phyloP scores from a whole-genome alignment of 2,113 vertebrate species.

The Phrynosoma blainvillii region DNA sequence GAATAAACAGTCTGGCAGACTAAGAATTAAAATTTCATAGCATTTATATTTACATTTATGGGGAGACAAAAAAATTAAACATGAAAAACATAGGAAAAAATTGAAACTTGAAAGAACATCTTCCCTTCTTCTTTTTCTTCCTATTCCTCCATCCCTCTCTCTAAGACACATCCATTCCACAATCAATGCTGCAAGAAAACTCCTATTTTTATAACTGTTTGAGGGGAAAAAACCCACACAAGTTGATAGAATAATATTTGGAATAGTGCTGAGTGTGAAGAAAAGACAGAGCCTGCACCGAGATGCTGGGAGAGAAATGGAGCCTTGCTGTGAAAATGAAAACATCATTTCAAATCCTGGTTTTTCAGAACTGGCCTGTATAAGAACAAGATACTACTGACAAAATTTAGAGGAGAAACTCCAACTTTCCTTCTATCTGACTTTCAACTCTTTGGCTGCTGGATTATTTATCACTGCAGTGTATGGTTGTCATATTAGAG shows the following conservation, averaged over 20 bases:
- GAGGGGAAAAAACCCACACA: background rate
- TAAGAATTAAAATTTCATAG: background rate
- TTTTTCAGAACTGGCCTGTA: background rate
- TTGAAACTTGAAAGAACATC: slow-evolving; percentile 16
- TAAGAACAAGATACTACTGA: background rate
- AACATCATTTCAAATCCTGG: background rate
- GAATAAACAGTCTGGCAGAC: background rate
- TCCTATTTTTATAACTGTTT: slow-evolving; percentile 30
- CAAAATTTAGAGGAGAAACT: background rate
- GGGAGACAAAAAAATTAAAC: slow-evolving; percentile 34
- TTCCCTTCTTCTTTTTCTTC: background rate
- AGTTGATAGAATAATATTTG: slow-evolving; percentile 57
- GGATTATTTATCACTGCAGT: slow-evolving; percentile 6
- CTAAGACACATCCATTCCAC: background rate
- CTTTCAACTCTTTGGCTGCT: background rate
- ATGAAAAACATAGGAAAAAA: slow-evolving; percentile 56
- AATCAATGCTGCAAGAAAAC: background rate
- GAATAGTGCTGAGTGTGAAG: slow-evolving; percentile 7
- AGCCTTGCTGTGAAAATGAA: slow-evolving; percentile 33
- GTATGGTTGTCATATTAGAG: background rate
- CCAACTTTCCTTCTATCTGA: background rate
- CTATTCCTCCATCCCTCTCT: background rate
- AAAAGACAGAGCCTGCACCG: slow-evolving; percentile 35
- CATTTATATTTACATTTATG: slow-evolving; percentile 36
- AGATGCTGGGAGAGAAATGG: slow-evolving; percentile 29